Conservation (phyloP, 2,888 invertebrate species). For the Oasisia sp. region DNA sequence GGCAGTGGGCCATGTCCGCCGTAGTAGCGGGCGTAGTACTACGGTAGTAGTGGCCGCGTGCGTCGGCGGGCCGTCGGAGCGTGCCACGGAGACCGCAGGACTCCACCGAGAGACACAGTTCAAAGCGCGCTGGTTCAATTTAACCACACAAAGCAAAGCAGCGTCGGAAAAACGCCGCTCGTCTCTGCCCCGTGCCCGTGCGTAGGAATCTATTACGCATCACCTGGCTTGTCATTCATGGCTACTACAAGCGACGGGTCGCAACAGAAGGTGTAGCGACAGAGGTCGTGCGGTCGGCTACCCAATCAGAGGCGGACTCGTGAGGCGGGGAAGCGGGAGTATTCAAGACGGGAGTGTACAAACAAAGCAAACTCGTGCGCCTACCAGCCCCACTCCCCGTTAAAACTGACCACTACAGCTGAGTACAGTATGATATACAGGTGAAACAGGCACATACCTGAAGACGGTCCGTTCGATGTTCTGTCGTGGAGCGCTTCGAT, state of each 20-base stretch:
- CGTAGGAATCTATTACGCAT: background rate
- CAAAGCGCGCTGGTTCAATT: background rate
- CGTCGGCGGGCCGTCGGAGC: background rate
- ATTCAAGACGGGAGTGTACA: background rate
- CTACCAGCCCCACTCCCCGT: background rate
- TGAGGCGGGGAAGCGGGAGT: background rate
- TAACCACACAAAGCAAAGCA: background rate
- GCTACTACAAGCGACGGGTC: background rate
- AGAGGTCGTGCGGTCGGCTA: background rate
- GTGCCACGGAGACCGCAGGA: no score
- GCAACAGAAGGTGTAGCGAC: background rate
- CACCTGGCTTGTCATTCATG: constrained; percentile 1
- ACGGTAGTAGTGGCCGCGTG: background rate
- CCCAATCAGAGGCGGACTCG: background rate
- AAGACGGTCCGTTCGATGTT: constrained; percentile 47
- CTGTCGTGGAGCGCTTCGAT: constrained; percentile 93
- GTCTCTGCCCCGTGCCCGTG: background rate
- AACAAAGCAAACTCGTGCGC: background rate
- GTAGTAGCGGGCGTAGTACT: background rate
- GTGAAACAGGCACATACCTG: constrained; percentile 44
- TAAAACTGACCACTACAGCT: background rate
- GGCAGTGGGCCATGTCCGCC: background rate
- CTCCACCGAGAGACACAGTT: background rate
- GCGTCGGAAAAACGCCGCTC: background rate
- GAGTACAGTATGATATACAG: background rate